These are phyloP conservation scores for Machaerirhynchus nigripectus DNA, from an alignment of 2,113 vertebrate species.

Conservation along the genomic window DNA sequence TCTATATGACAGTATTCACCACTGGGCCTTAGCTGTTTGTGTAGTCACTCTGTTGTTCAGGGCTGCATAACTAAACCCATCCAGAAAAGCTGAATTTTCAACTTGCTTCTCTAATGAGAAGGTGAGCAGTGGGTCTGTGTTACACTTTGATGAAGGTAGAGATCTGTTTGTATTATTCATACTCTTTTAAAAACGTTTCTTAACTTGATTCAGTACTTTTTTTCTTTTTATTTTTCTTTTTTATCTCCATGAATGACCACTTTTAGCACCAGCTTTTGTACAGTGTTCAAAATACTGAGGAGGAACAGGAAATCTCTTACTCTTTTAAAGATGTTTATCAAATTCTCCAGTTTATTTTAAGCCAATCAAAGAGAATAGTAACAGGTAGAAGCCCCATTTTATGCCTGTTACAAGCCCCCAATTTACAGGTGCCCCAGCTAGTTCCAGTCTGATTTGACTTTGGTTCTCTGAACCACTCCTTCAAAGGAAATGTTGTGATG, in stretches of 20 bases:
- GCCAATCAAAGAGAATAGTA: not conserved
- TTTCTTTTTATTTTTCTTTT: not conserved
- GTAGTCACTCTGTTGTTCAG: not conserved
- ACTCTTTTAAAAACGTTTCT: not conserved
- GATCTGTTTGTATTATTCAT: not conserved
- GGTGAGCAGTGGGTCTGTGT: not conserved
- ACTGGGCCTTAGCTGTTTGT: not conserved
- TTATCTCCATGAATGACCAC: not conserved
- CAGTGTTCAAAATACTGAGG: not conserved
- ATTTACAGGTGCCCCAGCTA: not conserved
- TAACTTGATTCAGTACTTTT: not conserved
- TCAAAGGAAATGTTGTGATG: not conserved
- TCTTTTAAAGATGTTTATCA: not conserved
- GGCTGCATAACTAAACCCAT: not conserved
- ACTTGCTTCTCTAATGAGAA: not conserved
- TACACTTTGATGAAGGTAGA: not conserved
- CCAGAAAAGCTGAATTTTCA: not conserved
- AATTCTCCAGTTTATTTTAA: conserved; percentile 9
- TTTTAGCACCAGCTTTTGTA: not conserved
- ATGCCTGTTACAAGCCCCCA: not conserved
- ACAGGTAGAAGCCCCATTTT: not conserved
- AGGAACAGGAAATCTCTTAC: not conserved
- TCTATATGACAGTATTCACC: not conserved
- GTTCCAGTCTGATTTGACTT: not conserved
- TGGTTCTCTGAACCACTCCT: not conserved